A percentile compares a stretch with the other conserved stretches of the same genome.
phyloP scores from a whole-genome alignment of 2,113 vertebrate species.

The Spea multiplicata region DNA sequence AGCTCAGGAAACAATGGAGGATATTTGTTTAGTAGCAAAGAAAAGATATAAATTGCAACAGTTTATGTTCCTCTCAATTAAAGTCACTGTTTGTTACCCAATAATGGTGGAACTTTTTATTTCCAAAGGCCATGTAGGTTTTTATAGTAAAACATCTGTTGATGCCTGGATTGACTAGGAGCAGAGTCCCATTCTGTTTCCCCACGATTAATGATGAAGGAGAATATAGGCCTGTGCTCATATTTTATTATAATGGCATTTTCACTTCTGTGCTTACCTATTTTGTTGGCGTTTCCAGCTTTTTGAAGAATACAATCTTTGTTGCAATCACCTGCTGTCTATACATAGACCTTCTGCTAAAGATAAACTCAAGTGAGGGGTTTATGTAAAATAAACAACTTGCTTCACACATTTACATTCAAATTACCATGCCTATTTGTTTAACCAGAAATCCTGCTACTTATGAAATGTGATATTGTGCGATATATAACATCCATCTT shows the following conservation, averaged over 20 bases:
- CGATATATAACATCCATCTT: not conserved
- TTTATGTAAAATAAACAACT: slow-evolving; percentile 42
- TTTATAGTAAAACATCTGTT: too few relatives aligned
- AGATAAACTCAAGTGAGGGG: slow-evolving; percentile 39
- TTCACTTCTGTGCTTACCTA: slow-evolving; percentile 22
- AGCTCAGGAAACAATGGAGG: too few relatives aligned
- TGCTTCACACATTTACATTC: slow-evolving; percentile 24
- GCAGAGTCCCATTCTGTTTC: too few relatives aligned
- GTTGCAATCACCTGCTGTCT: slow-evolving; percentile 40
- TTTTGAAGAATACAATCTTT: slow-evolving; percentile 20
- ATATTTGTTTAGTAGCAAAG: too few relatives aligned
- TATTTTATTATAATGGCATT: not conserved
- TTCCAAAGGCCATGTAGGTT: too few relatives aligned
- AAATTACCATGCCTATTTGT: slow-evolving; percentile 18
- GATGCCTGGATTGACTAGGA: too few relatives aligned
- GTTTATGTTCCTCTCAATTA: too few relatives aligned
- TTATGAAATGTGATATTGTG: not conserved
- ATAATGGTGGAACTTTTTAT: too few relatives aligned
- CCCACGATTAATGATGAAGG: too few relatives aligned
- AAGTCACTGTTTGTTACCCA: too few relatives aligned
- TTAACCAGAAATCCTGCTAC: slow-evolving; percentile 19
- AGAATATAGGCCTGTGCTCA: not conserved
- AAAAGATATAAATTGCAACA: too few relatives aligned
- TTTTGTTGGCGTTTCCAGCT: slow-evolving; percentile 16
- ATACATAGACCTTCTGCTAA: slow-evolving; percentile 42